Percentiles rank a stretch among this genome's conserved stretches.
Conservation (phyloP, 2,888 invertebrate species). For the Folsomia manolachei region DNA sequence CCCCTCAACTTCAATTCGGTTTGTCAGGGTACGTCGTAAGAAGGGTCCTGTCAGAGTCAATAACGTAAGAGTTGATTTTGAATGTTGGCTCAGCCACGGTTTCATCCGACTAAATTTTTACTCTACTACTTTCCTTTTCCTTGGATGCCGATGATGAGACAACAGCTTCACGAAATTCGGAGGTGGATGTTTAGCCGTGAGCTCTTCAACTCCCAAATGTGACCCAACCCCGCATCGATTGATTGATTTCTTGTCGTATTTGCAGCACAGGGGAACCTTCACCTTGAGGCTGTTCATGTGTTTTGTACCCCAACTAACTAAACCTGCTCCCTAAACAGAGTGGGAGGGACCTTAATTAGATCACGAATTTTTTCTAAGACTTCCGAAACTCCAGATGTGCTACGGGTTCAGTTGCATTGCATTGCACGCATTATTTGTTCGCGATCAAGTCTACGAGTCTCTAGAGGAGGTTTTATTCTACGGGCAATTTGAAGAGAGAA, state of each 20-base stretch:
- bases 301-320: neutral
- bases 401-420: neutral
- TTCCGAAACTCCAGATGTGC: neutral
- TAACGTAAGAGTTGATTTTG: neutral
- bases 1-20: neutral
- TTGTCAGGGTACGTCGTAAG: neutral
- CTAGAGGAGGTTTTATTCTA: neutral
- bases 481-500: neutral
- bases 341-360: constrained; percentile 22
- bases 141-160: constrained; percentile 16
- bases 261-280: neutral
- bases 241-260: constrained; percentile 13
- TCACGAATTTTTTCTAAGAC: neutral
- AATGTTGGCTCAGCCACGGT: neutral
- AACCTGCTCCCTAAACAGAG: neutral
- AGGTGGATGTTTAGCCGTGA: constrained; percentile 18
- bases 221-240: constrained; percentile 17
- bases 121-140: no score
- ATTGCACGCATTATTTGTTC: neutral
- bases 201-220: constrained; percentile 19
- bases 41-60: constrained; percentile 4
- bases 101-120: neutral
- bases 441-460: neutral
- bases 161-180: neutral
- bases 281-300: neutral